Evolutionary conservation across 2,797 vertebrate genomes (phyloP).

Genomic region (Xenopus petersii): DNA sequence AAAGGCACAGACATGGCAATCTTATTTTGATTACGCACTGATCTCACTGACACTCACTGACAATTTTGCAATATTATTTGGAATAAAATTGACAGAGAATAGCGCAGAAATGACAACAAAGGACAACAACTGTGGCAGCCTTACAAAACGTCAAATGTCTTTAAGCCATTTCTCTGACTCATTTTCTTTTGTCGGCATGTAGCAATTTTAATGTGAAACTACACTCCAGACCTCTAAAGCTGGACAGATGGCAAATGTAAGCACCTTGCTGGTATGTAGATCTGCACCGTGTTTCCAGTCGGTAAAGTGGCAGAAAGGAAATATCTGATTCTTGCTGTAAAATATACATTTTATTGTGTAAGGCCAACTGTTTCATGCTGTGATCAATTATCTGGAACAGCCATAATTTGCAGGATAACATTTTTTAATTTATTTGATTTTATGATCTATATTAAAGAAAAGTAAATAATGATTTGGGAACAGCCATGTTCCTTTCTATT

Average conservation of each 20-base stretch:
- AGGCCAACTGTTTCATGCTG: background rate
- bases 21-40: constrained; percentile 37
- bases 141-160: constrained; percentile 33
- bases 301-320: constrained; percentile 5
- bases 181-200: constrained; percentile 27
- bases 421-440: background rate
- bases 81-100: constrained; percentile 32
- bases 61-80: constrained; percentile 34
- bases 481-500: background rate
- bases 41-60: constrained; percentile 40
- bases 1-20: constrained; percentile 27
- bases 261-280: constrained; percentile 1
- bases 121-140: constrained; percentile 25
- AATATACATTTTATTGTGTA: background rate
- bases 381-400: background rate
- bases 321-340: background rate
- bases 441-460: background rate
- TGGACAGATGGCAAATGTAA: constrained; percentile 16
- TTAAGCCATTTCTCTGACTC: constrained; percentile 20
- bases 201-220: constrained; percentile 28
- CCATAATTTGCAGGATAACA: background rate
- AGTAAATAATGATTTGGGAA: background rate
- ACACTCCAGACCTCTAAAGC: constrained; percentile 4
- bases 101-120: constrained; percentile 33
- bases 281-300: background rate